Conservation (phyloP, 2,888 invertebrate genomes). For the Rhamnusium bicolor region DNA sequence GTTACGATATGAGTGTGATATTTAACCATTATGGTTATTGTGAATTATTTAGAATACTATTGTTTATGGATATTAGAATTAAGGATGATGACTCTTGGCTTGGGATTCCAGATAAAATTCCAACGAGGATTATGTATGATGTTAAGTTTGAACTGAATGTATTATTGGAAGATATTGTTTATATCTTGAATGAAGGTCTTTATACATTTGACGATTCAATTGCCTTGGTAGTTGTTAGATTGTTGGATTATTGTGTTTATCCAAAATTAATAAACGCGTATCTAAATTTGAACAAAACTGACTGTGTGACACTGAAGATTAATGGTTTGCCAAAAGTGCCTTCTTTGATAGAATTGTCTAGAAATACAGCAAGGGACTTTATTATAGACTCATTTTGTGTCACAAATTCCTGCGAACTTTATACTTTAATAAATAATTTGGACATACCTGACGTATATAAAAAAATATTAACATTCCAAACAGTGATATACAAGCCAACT, state of each 20-base stretch:
- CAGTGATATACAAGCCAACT: background rate
- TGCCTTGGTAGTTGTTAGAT: background rate
- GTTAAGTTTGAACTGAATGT: background rate
- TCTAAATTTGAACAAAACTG: background rate
- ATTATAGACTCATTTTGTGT: conserved; percentile 7
- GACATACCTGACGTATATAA: conserved; percentile 23
- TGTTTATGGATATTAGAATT: conserved; percentile 12
- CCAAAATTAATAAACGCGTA: background rate
- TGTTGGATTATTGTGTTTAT: conserved; percentile 16
- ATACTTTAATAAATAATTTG: conserved; percentile 19
- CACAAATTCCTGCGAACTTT: conserved; percentile 8
- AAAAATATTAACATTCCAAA: conserved; percentile 4
- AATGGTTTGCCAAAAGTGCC: conserved; percentile 8
- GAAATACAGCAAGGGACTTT: conserved; percentile 14
- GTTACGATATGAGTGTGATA: background rate
- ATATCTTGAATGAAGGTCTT: background rate
- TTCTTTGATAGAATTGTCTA: conserved; percentile 24
- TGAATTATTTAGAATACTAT: conserved; percentile 27
- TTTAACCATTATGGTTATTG: conserved; percentile 25
- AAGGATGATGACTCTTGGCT: conserved; percentile 12
- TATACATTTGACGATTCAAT: background rate
- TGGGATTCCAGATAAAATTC: conserved; percentile 2
- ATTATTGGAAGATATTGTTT: background rate
- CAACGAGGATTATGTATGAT: background rate
- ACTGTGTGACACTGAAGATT: background rate